These are phyloP conservation scores for Scomber japonicus DNA, from an alignment of 2,113 vertebrate species.

Conservation along the genomic window DNA sequence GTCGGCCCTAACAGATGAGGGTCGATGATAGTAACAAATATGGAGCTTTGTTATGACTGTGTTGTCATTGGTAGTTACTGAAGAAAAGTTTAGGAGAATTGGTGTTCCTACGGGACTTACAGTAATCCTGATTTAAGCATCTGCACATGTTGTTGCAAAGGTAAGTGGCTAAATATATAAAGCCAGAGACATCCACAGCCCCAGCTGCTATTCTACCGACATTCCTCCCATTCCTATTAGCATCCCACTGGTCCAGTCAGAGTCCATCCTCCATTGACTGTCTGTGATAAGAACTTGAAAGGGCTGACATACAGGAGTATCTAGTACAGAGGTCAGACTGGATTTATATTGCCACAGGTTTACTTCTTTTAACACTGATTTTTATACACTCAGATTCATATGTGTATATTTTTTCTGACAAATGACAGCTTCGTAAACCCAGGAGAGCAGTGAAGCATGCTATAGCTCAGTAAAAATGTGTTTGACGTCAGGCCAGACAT, in stretches of 20 bases:
- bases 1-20: neutral
- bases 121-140: neutral
- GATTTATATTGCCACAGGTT: conserved; percentile 30
- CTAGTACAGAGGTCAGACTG: conserved; percentile 68
- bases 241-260: conserved; percentile 58
- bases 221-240: conserved; percentile 78
- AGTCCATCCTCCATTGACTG: conserved; percentile 53
- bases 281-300: conserved; percentile 76
- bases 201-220: conserved; percentile 63
- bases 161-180: neutral
- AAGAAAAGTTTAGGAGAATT: neutral
- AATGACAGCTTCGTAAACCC: conserved; percentile 10
- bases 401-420: conserved; percentile 9
- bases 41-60: neutral
- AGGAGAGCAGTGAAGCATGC: conserved; percentile 14
- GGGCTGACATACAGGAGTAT: conserved; percentile 56
- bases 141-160: neutral
- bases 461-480: conserved; percentile 17
- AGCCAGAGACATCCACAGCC: conserved; percentile 18
- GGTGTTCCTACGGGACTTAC: neutral
- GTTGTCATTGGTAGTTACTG: conserved; percentile 6
- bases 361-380: neutral
- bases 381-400: conserved; percentile 25
- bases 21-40: neutral
- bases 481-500: conserved; percentile 25